Evolutionary conservation across 2,113 vertebrate genomes (phyloP), one percentile per base, ranked within the genome.

Genomic region (Pseudorasbora parva): DNA sequence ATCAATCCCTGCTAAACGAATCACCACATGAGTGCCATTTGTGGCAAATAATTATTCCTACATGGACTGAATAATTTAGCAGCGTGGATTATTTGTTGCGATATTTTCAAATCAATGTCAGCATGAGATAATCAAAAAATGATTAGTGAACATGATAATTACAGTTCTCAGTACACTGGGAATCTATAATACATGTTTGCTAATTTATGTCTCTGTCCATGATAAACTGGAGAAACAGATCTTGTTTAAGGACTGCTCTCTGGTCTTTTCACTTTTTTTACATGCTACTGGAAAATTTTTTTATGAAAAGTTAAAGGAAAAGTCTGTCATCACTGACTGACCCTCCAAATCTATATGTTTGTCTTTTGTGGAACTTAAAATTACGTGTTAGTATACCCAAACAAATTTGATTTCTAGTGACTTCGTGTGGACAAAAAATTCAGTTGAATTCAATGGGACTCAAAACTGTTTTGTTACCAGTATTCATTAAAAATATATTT

Each of bases 91-190:
- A 91, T 91, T 91, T 90, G 86, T 87, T 85, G 84, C 90, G 88
- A 91, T 91, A 90, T 88, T 87, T 88, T 90, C 82, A 90, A 91
- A 93, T 93, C 89, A 33, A 92, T 90, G 71, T 87, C 89, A 91
- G 87, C 87, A 76, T 78, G 84, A 87, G 87, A 91, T 90, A 87
- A 89, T 25, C 57, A 84, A 69, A 64, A 78, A 84, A 92, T 89
- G 86, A 92, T 89, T 90, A 81, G 82, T 83, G 84, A 82, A 74
- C 85, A 82, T 12, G 62, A 75, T 84, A 80, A 88, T 88, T 76
- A 17, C 47, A 69, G 37, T 9, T 54, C 64, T 78, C 30, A 23
- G 66, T 87, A 87, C 77, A 85, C 27, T 71, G 72, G 51, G 60
- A 21, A 78, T 90, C 81, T 87, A 78, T 83, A 87, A 87, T 47